Conservation (phyloP, 2,797 vertebrate genomes). For the Chaunax sp. region DNA sequence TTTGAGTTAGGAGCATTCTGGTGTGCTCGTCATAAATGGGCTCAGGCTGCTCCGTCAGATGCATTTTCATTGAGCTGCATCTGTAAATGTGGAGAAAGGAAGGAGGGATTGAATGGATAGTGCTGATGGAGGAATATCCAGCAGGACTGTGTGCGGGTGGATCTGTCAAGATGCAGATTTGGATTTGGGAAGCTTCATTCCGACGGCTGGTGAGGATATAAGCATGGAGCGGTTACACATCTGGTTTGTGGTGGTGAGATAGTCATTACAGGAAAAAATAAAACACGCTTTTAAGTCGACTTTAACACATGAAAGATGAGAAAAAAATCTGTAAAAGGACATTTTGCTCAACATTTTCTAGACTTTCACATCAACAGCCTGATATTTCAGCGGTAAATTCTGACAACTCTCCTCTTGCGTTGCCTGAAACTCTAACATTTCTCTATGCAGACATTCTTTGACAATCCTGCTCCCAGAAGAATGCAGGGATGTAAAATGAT, state of each 20-base stretch:
- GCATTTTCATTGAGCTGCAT: constrained; percentile 43
- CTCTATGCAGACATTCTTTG: not conserved
- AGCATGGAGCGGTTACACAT: not conserved
- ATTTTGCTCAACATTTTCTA: not conserved
- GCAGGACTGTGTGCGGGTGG: constrained; percentile 24
- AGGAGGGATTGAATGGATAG: constrained; percentile 39
- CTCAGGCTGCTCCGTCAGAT: constrained; percentile 64
- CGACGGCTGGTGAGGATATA: constrained; percentile 5
- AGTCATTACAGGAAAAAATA: not conserved
- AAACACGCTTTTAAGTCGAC: not conserved
- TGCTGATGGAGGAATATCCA: constrained; percentile 46
- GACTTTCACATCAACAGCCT: not conserved
- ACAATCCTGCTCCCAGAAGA: not conserved
- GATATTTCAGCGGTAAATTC: not conserved
- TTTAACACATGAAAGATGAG: not conserved
- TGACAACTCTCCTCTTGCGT: not conserved
- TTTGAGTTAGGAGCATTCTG: constrained; percentile 63
- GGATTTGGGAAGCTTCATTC: constrained; percentile 30
- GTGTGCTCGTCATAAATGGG: constrained; percentile 70
- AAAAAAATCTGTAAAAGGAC: not conserved
- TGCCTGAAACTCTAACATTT: not conserved
- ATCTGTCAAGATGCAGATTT: constrained; percentile 59
- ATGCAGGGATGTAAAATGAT: not conserved
- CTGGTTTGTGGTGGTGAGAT: constrained; percentile 2
- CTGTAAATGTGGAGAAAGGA: constrained; percentile 35